Evolutionary conservation across 2,888 invertebrate species (phyloP).

Genomic region (Gymnosoma rotundatum): DNA sequence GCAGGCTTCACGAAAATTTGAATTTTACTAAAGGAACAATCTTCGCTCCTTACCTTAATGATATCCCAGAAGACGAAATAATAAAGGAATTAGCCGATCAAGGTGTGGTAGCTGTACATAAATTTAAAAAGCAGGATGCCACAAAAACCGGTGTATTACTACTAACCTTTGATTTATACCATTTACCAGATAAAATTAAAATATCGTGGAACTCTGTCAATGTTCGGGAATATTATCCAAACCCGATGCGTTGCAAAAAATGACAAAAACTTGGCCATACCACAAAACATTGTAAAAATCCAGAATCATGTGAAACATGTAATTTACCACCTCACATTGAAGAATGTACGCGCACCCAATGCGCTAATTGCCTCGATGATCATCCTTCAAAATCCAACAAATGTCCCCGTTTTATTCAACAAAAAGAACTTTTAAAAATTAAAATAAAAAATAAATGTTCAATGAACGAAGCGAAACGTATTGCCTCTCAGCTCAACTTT

Average conservation of each 20-base stretch:
- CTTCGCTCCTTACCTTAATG: conserved; percentile 4
- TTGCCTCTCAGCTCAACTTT: neutral
- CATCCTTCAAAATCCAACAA: neutral
- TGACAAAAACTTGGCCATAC: conserved; percentile 32
- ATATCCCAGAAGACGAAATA: conserved; percentile 14
- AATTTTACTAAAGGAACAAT: conserved; percentile 29
- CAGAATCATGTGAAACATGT: conserved; percentile 1
- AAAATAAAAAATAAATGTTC: neutral
- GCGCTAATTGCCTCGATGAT: neutral
- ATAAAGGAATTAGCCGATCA: conserved; percentile 2
- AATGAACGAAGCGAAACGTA: neutral
- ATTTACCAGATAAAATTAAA: conserved; percentile 1
- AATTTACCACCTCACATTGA: neutral
- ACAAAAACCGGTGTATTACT: neutral
- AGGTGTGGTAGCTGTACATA: neutral
- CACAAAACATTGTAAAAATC: conserved; percentile 21
- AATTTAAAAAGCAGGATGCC: conserved; percentile 1
- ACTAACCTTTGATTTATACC: conserved; percentile 1
- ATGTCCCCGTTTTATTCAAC: neutral
- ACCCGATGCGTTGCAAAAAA: conserved; percentile 28
- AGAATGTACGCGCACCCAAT: conserved; percentile 1
- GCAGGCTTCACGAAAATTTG: neutral
- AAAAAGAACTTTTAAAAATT: neutral
- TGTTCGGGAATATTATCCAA: conserved; percentile 20
- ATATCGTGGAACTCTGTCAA: conserved; percentile 5